Conservation (phyloP, 1,140 invertebrate genomes). For the Drosophila repleta region DNA sequence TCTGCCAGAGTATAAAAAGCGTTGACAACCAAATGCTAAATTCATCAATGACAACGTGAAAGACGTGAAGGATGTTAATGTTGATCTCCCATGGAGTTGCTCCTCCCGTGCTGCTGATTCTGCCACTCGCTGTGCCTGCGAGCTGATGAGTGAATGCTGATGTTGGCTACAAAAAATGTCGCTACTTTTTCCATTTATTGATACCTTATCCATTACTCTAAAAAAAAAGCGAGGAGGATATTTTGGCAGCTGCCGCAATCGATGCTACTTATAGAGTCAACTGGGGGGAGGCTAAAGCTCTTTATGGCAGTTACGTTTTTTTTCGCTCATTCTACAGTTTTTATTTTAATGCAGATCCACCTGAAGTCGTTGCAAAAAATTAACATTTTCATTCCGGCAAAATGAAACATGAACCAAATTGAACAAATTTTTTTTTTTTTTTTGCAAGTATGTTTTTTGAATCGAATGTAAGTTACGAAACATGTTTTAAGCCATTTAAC, state of each 20-base stretch:
- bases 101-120: no score
- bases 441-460: not conserved
- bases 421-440: not conserved
- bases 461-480: no score
- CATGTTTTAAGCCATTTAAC: no score
- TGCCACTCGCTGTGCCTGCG: not conserved
- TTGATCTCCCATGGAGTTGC: conserved; percentile 18
- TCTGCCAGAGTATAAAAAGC: conserved; percentile 1
- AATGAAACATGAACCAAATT: not conserved
- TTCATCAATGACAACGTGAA: conserved; percentile 70
- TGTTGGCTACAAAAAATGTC: conserved; percentile 14
- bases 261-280: conserved; percentile 31
- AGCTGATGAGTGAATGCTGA: conserved; percentile 11
- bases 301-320: conserved; percentile 5
- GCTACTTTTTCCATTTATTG: conserved; percentile 19
- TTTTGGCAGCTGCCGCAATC: conserved; percentile 21
- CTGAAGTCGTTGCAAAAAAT: not conserved
- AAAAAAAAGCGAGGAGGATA: not conserved
- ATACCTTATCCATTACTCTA: conserved; percentile 33
- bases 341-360: not conserved
- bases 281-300: not conserved
- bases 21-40: conserved; percentile 49
- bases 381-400: not conserved
- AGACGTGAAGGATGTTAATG: conserved; percentile 30
- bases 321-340: not conserved